Evolutionary conservation across 2,113 vertebrate genomes (phyloP).

Genomic region (Thunnus thynnus): DNA sequence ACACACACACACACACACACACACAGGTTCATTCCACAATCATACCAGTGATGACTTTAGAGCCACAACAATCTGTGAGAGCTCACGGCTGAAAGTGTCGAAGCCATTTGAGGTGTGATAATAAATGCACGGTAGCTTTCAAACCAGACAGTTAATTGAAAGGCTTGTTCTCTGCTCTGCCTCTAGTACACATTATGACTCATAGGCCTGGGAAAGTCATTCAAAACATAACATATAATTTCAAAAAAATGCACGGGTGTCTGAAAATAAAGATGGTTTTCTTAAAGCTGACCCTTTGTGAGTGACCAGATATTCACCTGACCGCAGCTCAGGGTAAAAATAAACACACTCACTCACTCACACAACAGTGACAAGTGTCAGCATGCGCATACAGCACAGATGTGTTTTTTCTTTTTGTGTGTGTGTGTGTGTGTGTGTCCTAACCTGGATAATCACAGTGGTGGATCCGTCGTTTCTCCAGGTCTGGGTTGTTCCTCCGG

Average conservation of each 20-base stretch:
- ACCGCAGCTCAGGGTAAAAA: constrained; percentile 44
- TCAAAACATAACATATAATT: constrained; percentile 43
- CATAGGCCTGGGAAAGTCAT: constrained; percentile 36
- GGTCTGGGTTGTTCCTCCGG: constrained; percentile 96
- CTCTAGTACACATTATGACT: constrained; percentile 9
- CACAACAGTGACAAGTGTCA: constrained; percentile 1
- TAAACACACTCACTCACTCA: constrained; percentile 31
- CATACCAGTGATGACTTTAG: constrained; percentile 54
- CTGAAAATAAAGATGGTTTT: constrained; percentile 49
- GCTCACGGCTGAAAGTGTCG: constrained; percentile 9
- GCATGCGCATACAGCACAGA: not conserved
- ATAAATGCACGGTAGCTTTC: constrained; percentile 38
- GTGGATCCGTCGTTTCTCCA: constrained; percentile 98
- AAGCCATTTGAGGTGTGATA: constrained; percentile 27
- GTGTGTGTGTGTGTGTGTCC: constrained; percentile 25
- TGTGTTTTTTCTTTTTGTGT: not conserved
- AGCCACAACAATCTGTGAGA: constrained; percentile 44
- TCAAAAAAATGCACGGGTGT: constrained; percentile 35
- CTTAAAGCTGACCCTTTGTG: constrained; percentile 22
- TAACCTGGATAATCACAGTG: constrained; percentile 98
- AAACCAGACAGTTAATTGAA: constrained; percentile 36
- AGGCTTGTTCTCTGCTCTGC: not conserved
- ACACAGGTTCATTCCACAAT: constrained; percentile 47
- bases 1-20: constrained; percentile 14
- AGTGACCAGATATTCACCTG: constrained; percentile 41